Evolutionary conservation across 2,888 invertebrate genomes (phyloP).

Genomic region (Volucella bombylans): DNA sequence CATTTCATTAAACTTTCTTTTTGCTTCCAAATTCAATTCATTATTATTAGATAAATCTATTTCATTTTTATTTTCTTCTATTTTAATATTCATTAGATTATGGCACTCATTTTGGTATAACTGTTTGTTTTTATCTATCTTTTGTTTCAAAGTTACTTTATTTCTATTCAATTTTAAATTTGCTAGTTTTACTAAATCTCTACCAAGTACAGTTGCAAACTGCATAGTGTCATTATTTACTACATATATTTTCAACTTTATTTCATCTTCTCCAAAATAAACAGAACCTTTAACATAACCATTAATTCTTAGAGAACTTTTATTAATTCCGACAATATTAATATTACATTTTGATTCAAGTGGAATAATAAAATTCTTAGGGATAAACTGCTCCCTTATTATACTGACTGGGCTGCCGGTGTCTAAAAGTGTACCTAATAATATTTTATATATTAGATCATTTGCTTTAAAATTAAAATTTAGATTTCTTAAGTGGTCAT

Average conservation of each 20-base stretch:
- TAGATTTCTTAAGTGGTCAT: constrained; percentile 34
- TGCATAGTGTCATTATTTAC: too few relatives aligned
- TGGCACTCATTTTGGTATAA: neutral
- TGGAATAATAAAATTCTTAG: constrained; percentile 5
- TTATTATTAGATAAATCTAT: too few relatives aligned
- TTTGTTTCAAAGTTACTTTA: too few relatives aligned
- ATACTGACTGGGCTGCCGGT: constrained; percentile 44
- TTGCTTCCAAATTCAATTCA: too few relatives aligned
- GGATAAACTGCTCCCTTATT: constrained; percentile 12
- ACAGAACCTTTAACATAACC: constrained; percentile 9
- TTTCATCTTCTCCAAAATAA: neutral
- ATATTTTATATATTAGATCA: constrained; percentile 22
- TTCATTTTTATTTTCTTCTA: too few relatives aligned
- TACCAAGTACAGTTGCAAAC: neutral
- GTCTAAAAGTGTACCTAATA: constrained; percentile 30
- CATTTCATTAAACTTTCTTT: too few relatives aligned
- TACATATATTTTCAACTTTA: too few relatives aligned
- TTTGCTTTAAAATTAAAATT: constrained; percentile 29
- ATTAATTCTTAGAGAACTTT: constrained; percentile 18
- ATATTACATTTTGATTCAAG: neutral
- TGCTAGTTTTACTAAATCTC: too few relatives aligned
- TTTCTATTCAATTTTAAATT: too few relatives aligned
- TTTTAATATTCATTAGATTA: constrained; percentile 1
- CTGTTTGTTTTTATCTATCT: neutral
- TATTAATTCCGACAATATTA: constrained; percentile 43